These are phyloP conservation scores for Acronicta aceris DNA, from an alignment of 2,888 invertebrate genomes.

Conservation along the genomic window DNA sequence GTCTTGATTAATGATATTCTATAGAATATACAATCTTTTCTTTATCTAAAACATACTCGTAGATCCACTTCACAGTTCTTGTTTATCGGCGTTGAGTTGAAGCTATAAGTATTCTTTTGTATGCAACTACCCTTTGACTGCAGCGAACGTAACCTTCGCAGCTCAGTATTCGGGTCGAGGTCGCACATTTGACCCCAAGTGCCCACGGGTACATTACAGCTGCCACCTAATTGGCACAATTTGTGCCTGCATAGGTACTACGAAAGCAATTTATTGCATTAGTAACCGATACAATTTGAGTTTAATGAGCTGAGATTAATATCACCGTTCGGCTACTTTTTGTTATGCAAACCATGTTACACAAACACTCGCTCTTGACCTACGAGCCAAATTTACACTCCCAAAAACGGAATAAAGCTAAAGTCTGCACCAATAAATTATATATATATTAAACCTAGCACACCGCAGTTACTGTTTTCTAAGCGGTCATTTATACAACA, in stretches of 20 bases:
- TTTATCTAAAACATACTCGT: neutral
- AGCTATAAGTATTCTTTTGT: conserved; percentile 46
- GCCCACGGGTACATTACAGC: conserved; percentile 59
- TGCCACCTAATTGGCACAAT: conserved; percentile 51
- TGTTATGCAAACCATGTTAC: too few relatives aligned
- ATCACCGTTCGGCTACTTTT: too few relatives aligned
- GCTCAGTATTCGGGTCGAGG: conserved; percentile 75
- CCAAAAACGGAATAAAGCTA: too few relatives aligned
- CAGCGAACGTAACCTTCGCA: conserved; percentile 69
- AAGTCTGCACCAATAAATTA: too few relatives aligned
- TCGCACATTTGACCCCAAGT: conserved; percentile 65
- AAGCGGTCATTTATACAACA: too few relatives aligned
- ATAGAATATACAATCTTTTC: too few relatives aligned
- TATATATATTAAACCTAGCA: too few relatives aligned
- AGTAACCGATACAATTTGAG: conserved; percentile 43
- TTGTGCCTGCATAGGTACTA: conserved; percentile 45
- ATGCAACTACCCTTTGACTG: conserved; percentile 56
- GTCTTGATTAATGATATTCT: too few relatives aligned
- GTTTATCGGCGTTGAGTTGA: conserved; percentile 14
- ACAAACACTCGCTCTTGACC: too few relatives aligned
- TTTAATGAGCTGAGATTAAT: conserved; percentile 48
- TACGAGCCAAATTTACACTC: too few relatives aligned
- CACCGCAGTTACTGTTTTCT: too few relatives aligned
- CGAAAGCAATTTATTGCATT: conserved; percentile 44
- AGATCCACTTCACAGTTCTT: conserved; percentile 12